Conservation (phyloP, 2,888 invertebrate genomes). For the Neoscelio sp. region DNA sequence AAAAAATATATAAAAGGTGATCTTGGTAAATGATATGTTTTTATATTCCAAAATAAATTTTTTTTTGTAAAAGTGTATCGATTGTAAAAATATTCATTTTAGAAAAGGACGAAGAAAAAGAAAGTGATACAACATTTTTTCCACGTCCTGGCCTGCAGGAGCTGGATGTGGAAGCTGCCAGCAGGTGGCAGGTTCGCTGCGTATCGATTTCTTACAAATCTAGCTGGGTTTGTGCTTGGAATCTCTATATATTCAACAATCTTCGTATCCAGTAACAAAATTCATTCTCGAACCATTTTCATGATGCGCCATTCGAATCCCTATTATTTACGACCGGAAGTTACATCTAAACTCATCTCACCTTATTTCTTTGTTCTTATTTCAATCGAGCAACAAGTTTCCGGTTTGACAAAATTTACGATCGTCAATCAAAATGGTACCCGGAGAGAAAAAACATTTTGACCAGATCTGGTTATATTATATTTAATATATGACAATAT, state of each 20-base stretch:
- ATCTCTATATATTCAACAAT: slow-evolving; percentile 71
- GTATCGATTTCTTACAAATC: slow-evolving; percentile 82
- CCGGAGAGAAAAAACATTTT: too few relatives aligned
- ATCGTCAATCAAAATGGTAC: slow-evolving; percentile 1
- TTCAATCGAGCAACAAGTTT: slow-evolving; percentile 52
- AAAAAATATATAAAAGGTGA: too few relatives aligned
- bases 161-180: slow-evolving; percentile 74
- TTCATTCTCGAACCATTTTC: slow-evolving; percentile 32
- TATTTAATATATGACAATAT: too few relatives aligned
- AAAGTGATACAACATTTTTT: slow-evolving; percentile 13
- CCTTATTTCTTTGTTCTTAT: slow-evolving; percentile 5
- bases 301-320: not conserved
- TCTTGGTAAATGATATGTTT: too few relatives aligned
- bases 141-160: slow-evolving; percentile 71
- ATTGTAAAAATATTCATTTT: too few relatives aligned
- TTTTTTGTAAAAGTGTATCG: too few relatives aligned
- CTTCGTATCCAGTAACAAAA: slow-evolving; percentile 55
- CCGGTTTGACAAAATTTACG: not conserved
- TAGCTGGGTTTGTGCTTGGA: slow-evolving; percentile 77
- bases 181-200: slow-evolving; percentile 81
- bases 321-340: not conserved
- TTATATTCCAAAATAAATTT: too few relatives aligned
- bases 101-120: not conserved
- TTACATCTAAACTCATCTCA: slow-evolving; percentile 25
- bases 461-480: too few relatives aligned